phyloP scores from a whole-genome alignment of 2,888 invertebrate species.

The Drosophila subquinaria region DNA sequence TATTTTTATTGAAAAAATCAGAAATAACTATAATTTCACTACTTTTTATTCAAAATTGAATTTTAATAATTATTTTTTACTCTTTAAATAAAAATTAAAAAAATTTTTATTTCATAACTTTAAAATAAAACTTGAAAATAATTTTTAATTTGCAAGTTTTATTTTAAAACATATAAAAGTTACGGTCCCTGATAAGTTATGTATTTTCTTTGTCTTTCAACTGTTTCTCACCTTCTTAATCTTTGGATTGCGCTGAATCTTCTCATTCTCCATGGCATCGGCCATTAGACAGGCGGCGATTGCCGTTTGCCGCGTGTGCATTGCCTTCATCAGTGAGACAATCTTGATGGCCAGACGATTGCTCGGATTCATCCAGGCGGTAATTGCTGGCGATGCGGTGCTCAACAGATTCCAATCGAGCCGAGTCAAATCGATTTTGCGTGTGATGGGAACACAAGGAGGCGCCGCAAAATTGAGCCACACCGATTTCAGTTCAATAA shows the following conservation, averaged over 20 bases:
- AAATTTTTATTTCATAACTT: too few relatives aligned
- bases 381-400: slow-evolving; percentile 98
- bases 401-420: slow-evolving; percentile 98
- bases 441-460: slow-evolving; percentile 96
- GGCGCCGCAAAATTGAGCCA: slow-evolving; percentile 99
- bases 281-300: slow-evolving; percentile 98
- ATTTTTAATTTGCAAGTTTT: too few relatives aligned
- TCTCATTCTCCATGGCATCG: slow-evolving; percentile 94
- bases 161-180: too few relatives aligned
- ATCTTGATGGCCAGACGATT: slow-evolving; percentile 95
- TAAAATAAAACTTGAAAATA: too few relatives aligned
- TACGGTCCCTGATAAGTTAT: too few relatives aligned
- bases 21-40: too few relatives aligned
- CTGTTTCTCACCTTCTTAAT: slow-evolving; percentile 81
- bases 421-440: slow-evolving; percentile 97
- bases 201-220: not conserved
- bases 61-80: too few relatives aligned
- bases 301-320: slow-evolving; percentile 92
- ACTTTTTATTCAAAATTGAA: too few relatives aligned
- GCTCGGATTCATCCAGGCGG: slow-evolving; percentile 99
- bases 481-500: slow-evolving; percentile 94
- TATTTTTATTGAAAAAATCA: too few relatives aligned
- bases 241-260: slow-evolving; percentile 87
- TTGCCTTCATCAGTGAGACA: slow-evolving; percentile 92
- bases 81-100: too few relatives aligned